A percentile compares a stretch with the other conserved stretches of the same genome.
Evolutionary conservation across 2,113 vertebrate species (phyloP).

Genomic region (Callionymus lyra): DNA sequence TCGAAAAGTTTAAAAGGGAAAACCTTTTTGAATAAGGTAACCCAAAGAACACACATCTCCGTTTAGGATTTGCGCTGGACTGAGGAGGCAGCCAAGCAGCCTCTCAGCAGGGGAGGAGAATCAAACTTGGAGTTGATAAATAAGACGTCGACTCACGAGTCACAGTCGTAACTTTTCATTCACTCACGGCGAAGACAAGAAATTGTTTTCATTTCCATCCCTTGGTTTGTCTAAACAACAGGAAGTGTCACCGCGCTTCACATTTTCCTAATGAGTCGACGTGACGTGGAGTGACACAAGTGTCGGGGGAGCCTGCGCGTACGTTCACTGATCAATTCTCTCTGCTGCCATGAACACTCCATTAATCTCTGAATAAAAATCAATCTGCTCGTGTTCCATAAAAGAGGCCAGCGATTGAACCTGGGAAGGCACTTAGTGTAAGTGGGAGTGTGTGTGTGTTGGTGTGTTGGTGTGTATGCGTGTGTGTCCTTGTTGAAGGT

Average conservation of each 20-base stretch:
- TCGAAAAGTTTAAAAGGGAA: no score
- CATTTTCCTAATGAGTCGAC: slow-evolving; percentile 1
- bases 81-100: no score
- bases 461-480: slow-evolving; percentile 1
- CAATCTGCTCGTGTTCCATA: slow-evolving; percentile 41
- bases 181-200: no score
- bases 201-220: no score
- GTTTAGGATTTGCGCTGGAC: no score
- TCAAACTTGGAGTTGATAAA: no score
- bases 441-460: slow-evolving; percentile 15
- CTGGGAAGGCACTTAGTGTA: slow-evolving; percentile 59
- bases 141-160: no score
- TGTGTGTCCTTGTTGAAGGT: slow-evolving; percentile 47
- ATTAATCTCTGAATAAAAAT: slow-evolving; percentile 57
- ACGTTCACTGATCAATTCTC: slow-evolving; percentile 42
- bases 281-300: slow-evolving; percentile 3
- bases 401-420: slow-evolving; percentile 21
- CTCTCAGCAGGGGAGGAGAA: no score
- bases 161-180: no score
- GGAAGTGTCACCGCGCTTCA: neutral
- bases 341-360: slow-evolving; percentile 35
- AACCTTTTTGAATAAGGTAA: no score
- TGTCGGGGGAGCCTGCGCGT: slow-evolving; percentile 13
- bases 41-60: no score
- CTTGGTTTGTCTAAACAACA: no score